phyloP scores from a whole-genome alignment of 2,113 vertebrate species.

The Thomomys bottae region DNA sequence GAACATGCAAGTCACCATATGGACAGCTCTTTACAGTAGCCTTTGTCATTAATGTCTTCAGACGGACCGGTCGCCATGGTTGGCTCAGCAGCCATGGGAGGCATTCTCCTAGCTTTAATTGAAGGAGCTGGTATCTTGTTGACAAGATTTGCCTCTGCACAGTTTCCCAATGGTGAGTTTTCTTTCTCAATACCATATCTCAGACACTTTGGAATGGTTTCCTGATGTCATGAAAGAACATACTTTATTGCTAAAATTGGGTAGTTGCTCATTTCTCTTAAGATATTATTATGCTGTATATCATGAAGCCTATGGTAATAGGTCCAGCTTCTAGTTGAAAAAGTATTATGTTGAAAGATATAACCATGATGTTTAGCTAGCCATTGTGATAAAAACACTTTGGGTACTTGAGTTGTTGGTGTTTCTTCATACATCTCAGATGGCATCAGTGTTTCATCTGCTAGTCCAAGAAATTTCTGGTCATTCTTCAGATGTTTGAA shows the following conservation, averaged over 20 bases:
- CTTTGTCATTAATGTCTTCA: conserved; percentile 68
- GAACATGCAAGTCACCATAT: not conserved
- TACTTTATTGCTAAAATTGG: not conserved
- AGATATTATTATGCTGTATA: too few relatives aligned
- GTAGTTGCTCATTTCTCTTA: not conserved
- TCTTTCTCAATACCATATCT: not conserved
- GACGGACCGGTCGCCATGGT: conserved; percentile 97
- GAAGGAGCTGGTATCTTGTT: conserved; percentile 97
- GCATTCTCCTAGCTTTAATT: conserved; percentile 95
- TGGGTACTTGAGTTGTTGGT: too few relatives aligned
- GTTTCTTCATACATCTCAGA: not conserved
- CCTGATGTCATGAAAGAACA: not conserved
- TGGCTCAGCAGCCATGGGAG: conserved; percentile 96
- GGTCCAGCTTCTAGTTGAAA: not conserved
- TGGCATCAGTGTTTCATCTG: not conserved
- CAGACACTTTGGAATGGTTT: not conserved
- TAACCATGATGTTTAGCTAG: not conserved
- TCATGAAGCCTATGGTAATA: not conserved
- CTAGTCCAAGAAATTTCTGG: not conserved
- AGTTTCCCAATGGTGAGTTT: conserved; percentile 94
- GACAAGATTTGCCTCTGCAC: conserved; percentile 95
- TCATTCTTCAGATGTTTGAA: not conserved
- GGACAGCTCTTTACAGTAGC: not conserved
- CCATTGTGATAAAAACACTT: not conserved
- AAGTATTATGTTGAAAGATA: not conserved